Base-by-base conservation (phyloP, 2,113 vertebrate genomes). In the Ophiodon elongatus region DNA sequence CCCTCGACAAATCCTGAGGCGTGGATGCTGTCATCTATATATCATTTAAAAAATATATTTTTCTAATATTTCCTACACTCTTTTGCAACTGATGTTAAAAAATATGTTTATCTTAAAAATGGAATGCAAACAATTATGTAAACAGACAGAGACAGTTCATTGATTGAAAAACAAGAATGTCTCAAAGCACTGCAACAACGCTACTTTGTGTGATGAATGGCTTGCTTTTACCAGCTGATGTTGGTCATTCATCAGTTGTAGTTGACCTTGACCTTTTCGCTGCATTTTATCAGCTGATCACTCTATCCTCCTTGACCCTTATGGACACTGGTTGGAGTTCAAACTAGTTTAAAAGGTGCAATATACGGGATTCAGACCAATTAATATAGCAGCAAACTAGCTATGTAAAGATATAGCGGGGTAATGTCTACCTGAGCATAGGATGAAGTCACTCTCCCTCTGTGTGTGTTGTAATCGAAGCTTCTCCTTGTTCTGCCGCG, bases 161-260 rank as follows among this genome's bases (percentile, higher is more conserved):
- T 25, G 35, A 57, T 6, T 35, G 17, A 43, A 52, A 21, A 65
- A 43, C 29, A 45, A 15, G 15, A 27, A 35, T 4, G 1, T 23
- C 13, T 73, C 50, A 43, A 56, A 56, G 76, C 62, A 37, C 25
- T 17, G 65, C 29, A 52, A 31, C 41, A 29, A 35, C 21, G 19
- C 45, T 79, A 70, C 76, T 84, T 64, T 64, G 37, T n/a, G 63
- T 75, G 83, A 80, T 76, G 59, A 80, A 80, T 80, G 37, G 29
- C 63, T 31, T 14, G 45, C 27, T 64, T 76, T 71, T 35, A 76
- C 21, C 35, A 41, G 50, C 50, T 72, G 72, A 59, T 71, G 83
- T 66, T 59, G 65, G 77, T 75, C 77, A 80, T 80, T 85, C 33
- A 80, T 79, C 73, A 66, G 77, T n/a, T 47, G 23, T 47, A n/a